Conservation (phyloP, 2,113 vertebrate species). For the Camelus dromedarius region DNA sequence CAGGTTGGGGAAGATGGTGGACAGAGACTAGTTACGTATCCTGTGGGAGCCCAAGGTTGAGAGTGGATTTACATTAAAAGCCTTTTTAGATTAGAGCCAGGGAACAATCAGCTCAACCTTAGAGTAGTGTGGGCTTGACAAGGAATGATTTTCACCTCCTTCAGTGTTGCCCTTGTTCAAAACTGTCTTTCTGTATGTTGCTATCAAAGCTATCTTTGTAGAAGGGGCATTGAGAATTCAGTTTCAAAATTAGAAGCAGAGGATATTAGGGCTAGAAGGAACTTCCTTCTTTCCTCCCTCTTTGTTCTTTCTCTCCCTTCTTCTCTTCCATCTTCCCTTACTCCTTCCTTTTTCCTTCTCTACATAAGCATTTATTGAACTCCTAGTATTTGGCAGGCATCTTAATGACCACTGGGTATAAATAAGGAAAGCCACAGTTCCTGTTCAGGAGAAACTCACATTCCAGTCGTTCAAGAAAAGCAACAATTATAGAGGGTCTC, state of each 20-base stretch:
- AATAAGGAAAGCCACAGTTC: neutral
- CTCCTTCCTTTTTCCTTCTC: neutral
- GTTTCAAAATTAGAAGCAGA: neutral
- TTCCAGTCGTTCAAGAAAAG: conserved; percentile 42
- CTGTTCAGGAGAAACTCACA: conserved; percentile 37
- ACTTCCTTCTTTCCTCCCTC: neutral
- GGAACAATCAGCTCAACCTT: neutral
- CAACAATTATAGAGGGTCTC: neutral
- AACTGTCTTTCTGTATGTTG: conserved; percentile 10
- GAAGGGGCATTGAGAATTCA: conserved; percentile 3
- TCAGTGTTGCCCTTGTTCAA: neutral
- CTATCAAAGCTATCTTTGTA: neutral
- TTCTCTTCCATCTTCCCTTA: neutral
- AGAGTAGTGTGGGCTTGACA: neutral
- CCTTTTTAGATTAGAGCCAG: neutral
- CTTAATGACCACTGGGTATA: neutral
- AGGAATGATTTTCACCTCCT: neutral
- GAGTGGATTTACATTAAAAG: neutral
- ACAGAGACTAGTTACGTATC: neutral
- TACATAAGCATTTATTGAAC: neutral
- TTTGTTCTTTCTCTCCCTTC: neutral
- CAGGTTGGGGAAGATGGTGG: neutral
- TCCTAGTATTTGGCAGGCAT: neutral
- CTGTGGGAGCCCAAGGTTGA: neutral
- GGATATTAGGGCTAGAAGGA: neutral